phyloP scores from a whole-genome alignment of 23 tunicate genomes.

The Ciona savignyi region DNA sequence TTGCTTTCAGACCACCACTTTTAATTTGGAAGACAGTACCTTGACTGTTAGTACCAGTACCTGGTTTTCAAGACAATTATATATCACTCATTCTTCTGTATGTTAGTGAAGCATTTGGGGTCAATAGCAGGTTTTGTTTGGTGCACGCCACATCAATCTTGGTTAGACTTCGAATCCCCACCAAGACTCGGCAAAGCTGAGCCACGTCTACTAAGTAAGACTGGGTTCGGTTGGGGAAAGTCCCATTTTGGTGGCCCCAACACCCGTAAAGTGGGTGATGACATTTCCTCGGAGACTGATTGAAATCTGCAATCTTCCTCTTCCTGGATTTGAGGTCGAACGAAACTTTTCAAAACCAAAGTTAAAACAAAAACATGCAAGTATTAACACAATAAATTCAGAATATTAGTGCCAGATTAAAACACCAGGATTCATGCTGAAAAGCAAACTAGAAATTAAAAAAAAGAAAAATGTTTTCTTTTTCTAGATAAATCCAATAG shows the following conservation, averaged over 20 bases:
- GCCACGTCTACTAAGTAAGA: slow-evolving; percentile 16
- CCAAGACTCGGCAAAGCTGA: slow-evolving; percentile 21
- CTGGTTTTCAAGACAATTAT: background rate
- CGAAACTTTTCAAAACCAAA: background rate
- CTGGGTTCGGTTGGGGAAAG: background rate
- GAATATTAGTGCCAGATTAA: too few relatives aligned
- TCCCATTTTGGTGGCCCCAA: slow-evolving; percentile 20
- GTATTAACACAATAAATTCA: too few relatives aligned
- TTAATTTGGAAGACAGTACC: too few relatives aligned
- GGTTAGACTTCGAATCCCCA: background rate
- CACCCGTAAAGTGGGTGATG: slow-evolving; percentile 56
- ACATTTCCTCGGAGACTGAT: slow-evolving; percentile 17
- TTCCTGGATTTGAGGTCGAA: slow-evolving; percentile 16
- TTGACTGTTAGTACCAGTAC: too few relatives aligned
- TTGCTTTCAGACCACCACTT: too few relatives aligned
- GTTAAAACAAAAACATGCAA: too few relatives aligned
- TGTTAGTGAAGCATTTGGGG: background rate
- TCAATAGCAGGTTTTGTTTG: background rate
- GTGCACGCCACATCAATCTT: background rate
- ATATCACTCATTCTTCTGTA: slow-evolving; percentile 1
- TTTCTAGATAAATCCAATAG: too few relatives aligned
- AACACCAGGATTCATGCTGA: too few relatives aligned
- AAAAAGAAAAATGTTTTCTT: too few relatives aligned
- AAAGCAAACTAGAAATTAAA: background rate
- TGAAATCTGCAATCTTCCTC: slow-evolving; percentile 16